phyloP scores from a whole-genome alignment of 35 echinoderm and acorn worm species.

The Ophioderma brevispina region DNA sequence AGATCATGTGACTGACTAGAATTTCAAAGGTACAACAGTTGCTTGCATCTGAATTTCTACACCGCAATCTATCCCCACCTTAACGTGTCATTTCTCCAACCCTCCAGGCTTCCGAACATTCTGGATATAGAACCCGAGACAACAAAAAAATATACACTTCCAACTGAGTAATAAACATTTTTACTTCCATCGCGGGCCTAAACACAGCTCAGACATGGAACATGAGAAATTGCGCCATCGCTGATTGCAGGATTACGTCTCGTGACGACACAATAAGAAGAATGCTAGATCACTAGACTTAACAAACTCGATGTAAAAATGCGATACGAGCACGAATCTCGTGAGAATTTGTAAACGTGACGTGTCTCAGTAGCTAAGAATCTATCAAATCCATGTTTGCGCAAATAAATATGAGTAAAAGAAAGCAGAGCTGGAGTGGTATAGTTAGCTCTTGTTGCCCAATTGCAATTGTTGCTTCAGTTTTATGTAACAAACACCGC shows the following conservation, averaged over 20 bases:
- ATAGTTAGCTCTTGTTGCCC: background rate
- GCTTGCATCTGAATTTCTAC: background rate
- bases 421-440: background rate
- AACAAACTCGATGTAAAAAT: background rate
- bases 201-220: too few species aligned
- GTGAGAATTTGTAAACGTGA: background rate
- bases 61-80: too few species aligned
- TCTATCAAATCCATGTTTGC: background rate
- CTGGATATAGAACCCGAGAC: too few species aligned
- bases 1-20: background rate
- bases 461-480: background rate
- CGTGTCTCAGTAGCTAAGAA: background rate
- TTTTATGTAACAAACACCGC: background rate
- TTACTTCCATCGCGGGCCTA: too few species aligned
- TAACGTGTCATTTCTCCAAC: too few species aligned
- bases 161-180: too few species aligned
- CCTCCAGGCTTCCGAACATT: too few species aligned
- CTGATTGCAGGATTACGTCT: too few species aligned
- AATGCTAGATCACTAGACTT: too few species aligned
- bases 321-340: background rate
- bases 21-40: background rate
- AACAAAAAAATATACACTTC: too few species aligned
- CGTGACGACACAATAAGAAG: too few species aligned
- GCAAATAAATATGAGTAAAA: constrained; percentile 8
- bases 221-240: too few species aligned